Conservation (phyloP, 2,888 invertebrate species). For the Cerastoderma edule region DNA sequence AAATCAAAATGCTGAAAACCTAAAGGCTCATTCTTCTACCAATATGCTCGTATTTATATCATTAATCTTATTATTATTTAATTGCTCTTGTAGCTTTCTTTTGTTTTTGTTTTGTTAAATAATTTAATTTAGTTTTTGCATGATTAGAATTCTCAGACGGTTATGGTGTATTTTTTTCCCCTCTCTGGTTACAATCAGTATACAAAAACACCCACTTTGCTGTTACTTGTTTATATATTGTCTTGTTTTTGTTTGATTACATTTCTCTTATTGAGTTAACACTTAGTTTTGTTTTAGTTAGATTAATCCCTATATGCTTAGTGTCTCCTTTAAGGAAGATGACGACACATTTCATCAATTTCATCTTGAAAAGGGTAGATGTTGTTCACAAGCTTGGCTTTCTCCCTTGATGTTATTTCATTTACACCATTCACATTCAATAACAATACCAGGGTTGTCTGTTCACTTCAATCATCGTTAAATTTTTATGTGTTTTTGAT, state of each 20-base stretch:
- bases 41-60: slow-evolving; percentile 31
- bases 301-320: too few relatives aligned
- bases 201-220: slow-evolving; percentile 47
- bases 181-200: slow-evolving; percentile 59
- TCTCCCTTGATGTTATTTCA: too few relatives aligned
- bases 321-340: too few relatives aligned
- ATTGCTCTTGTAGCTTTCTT: slow-evolving; percentile 56
- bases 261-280: slow-evolving; percentile 28
- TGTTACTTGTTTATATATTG: slow-evolving; percentile 52
- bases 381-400: too few relatives aligned
- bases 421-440: too few relatives aligned
- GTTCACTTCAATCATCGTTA: too few relatives aligned
- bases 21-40: neutral
- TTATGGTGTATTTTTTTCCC: slow-evolving; percentile 52
- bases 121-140: slow-evolving; percentile 65
- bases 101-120: slow-evolving; percentile 63
- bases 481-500: too few relatives aligned
- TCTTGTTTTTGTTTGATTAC: slow-evolving; percentile 37
- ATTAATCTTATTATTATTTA: slow-evolving; percentile 62
- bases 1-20: too few relatives aligned
- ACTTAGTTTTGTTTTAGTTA: slow-evolving; percentile 10
- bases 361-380: too few relatives aligned
- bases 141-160: slow-evolving; percentile 59
- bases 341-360: too few relatives aligned
- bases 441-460: too few relatives aligned